A percentile compares a stretch with the other conserved stretches of the same genome.
Evolutionary conservation across 2,797 vertebrate genomes (phyloP).

Genomic region (Hirundo rustica): DNA sequence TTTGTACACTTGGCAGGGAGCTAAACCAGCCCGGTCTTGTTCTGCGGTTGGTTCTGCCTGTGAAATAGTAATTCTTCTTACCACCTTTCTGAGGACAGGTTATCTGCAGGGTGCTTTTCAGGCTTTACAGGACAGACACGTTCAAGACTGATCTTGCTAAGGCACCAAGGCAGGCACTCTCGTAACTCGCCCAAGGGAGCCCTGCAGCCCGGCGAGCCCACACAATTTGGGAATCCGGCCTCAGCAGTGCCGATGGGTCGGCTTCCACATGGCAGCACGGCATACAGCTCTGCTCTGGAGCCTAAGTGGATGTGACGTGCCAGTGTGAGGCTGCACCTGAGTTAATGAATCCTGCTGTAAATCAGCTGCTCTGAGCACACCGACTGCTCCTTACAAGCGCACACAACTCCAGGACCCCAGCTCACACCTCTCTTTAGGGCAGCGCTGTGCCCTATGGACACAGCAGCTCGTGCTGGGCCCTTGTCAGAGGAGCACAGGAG

Average conservation of each 20-base stretch:
- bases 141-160: neutral
- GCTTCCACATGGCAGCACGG: neutral
- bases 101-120: neutral
- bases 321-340: neutral
- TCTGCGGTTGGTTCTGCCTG: neutral
- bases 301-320: accelerated
- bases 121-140: neutral
- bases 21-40: neutral
- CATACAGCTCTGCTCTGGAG: neutral
- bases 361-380: neutral
- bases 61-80: neutral
- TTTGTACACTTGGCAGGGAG: neutral
- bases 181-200: neutral
- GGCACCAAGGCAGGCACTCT: accelerated
- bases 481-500: neutral
- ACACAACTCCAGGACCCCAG: accelerated
- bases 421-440: accelerated
- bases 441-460: neutral
- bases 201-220: neutral
- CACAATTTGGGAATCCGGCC: neutral
- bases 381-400: accelerated
- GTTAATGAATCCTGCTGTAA: neutral
- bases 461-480: neutral
- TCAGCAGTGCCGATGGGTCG: accelerated
- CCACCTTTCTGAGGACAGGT: neutral